Base-by-base conservation (phyloP, 2,797 vertebrate species). In the Astyanax mexicanus region DNA sequence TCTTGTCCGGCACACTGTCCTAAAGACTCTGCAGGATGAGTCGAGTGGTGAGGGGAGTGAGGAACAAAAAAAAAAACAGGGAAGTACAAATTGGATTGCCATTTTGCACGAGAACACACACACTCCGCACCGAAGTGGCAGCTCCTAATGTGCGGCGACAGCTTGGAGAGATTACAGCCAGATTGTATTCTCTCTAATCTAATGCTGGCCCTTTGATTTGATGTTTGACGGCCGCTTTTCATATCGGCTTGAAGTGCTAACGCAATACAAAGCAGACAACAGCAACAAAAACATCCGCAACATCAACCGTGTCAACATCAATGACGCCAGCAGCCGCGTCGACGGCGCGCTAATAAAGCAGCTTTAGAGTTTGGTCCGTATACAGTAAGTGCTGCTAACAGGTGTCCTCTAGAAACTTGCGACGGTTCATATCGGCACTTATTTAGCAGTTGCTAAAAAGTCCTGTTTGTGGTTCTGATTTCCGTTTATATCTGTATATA, bases 91-190 rank as follows among this genome's bases (percentile, higher is more conserved):
- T 57, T 57, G 27, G 54, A 57, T 32, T 57, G 54, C 27, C 54
- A 57, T 29, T 57, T 17, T 27, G 4, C 5, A 11, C 47, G 19
- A 47, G 29, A 17, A 35, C 19, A 11, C 73, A 37, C 25, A 12
- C 62, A 11, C 49, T 49, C 3, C 8, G 2, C 8, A 5, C 25
- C 13, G 27, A 54, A 57, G 54, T 57, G 54, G 54, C 57, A 45
- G 65, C 79, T 73, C 35, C 69, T 77, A 75, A 80, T 78, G 69
- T 79, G 57, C 54, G 35, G 37, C 52, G 73, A 77, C 80, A 79
- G 74, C 66, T 27, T 25, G 64, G 65, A 73, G 67, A 70, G 65
- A 70, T 80, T 70, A 70, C 70, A 76, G 74, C 74, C 74, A 80
- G 70, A 74, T 82, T 69, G 61, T 51, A 69, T 73, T 77, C 72